Evolutionary conservation across 37 sponge, comb jelly and placozoan species (phyloP), one percentile per base, ranked within the genome.

Genomic region (Oscarella lobularis): DNA sequence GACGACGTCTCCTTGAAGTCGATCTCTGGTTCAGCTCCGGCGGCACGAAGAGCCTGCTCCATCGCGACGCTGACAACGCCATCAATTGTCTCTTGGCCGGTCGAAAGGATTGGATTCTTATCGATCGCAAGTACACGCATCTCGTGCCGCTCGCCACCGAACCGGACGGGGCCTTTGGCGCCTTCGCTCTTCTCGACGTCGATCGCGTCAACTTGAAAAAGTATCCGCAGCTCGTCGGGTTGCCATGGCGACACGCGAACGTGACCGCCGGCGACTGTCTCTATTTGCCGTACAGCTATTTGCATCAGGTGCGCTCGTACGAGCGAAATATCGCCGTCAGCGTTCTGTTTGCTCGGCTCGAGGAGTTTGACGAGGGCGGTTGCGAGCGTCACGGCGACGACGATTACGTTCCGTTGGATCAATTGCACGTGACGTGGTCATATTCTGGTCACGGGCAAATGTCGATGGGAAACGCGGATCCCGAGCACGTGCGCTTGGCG

Each of bases 251-350:
- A 39, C 70, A 79, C 31, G 77, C 77, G 29, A 81, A 74, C 29
- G 41, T 81, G 33, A 33, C 77, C 35, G 77, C 82, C 70, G 82
- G 82, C 36, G 82, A 81, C 48, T 81, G 82, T 37, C 41, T 81
- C 4, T 81, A 38, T 36, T 36, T 81, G 6, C 82, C 82, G 2
- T 74, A 74, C 30, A 32, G 82, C 54, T 34, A 74, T 39, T 39
- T 74, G 55, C 75, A 74, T 39, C 75, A 74, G n/a, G 75, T 74
- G 20, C 55, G 66, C 9, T 35, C 29, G 6, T 68, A 68, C 71
- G 71, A 68, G 31, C 73, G 77, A 2, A 81, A 81, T 66, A 41
- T 81, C 33, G 82, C 82, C 35, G 82, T 81, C 2, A 77, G 77
- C 36, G 34, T 78, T 9, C 77, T 81, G 40, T 77, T 81, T 48